Evolutionary conservation across 1,140 invertebrate genomes (phyloP), one percentile per base, ranked within the genome.

Genomic region (Gryllus bimaculatus): DNA sequence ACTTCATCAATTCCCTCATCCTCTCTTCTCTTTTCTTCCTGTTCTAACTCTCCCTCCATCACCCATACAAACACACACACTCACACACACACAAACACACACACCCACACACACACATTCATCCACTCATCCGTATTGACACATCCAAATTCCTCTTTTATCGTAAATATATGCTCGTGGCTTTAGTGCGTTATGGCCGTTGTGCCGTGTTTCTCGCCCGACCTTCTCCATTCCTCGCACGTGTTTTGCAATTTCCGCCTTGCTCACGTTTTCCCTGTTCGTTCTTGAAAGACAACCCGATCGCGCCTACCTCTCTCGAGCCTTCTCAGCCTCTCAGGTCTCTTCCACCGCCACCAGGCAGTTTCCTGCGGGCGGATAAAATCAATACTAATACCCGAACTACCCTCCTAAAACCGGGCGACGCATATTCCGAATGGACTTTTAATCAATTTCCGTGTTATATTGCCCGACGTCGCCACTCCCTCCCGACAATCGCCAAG

Each of bases 371-470:
- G 54, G 2, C 54, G 54, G 18, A 66, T 66, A 66, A 66, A 66
- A 66, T 66, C 54, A 66, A 66, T 66, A 66, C 54, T 66, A 66
- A 66, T 66, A 18, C 54, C 54, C 54, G 54, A 10, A 66, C 54
- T 18, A 66, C 54, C 54, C 54, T 18, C 10, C 18, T 66, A 18
- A 66, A 66, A 66, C 10, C 54, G 54, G 54, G 54, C 54, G 10
- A 66, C 54, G 54, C 54, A 66, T 66, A 66, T 66, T 66, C 54
- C 54, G 54, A 66, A 66, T 66, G 54, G 54, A 66, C 54, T 66
- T 66, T 66, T 66, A 66, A 66, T 66, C 54, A 66, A 66, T 66
- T 66, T 66, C 54, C 26, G 26, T 39, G 26, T 39, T 39, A 39
- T 39, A 39, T 39, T 39, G 26, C 26, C 26, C 54, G 54, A 66